Conservation (phyloP, 2,113 vertebrate genomes). For the Dissostichus mawsoni region DNA sequence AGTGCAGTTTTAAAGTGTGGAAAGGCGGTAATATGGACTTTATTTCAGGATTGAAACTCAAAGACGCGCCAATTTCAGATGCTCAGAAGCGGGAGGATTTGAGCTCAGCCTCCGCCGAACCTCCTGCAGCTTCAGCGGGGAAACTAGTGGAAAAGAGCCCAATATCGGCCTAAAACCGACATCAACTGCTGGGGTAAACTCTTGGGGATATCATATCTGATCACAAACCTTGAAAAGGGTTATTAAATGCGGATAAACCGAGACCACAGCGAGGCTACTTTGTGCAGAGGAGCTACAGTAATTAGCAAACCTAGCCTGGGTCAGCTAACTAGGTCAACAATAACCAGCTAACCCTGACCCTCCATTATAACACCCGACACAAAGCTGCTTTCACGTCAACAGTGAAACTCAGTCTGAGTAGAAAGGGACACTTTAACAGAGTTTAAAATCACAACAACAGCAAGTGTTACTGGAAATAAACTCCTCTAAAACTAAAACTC, state of each 20-base stretch:
- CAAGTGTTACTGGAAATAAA: no score
- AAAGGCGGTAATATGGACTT: slow-evolving; percentile 12
- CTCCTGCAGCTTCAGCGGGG: background rate
- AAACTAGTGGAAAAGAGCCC: accelerated
- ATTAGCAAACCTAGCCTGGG: slow-evolving; percentile 57
- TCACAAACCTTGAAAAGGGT: accelerated
- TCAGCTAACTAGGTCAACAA: slow-evolving; percentile 65
- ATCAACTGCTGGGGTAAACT: accelerated
- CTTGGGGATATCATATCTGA: accelerated
- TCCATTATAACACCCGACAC: no score
- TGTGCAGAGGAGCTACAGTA: slow-evolving; percentile 47
- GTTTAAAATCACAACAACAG: no score
- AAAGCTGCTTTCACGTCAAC: no score
- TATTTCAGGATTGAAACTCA: slow-evolving; percentile 71
- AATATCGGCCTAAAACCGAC: accelerated
- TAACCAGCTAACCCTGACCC: slow-evolving; percentile 5
- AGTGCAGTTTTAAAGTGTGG: accelerated
- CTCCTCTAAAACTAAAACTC: no score
- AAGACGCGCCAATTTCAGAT: slow-evolving; percentile 94
- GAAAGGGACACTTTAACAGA: no score
- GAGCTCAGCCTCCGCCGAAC: slow-evolving; percentile 43
- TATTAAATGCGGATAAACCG: background rate
- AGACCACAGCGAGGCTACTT: background rate
- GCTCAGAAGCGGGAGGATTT: slow-evolving; percentile 82
- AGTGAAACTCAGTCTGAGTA: no score